These are phyloP conservation scores for Hesperia comma DNA, from an alignment of 2,888 invertebrate species.

Conservation along the genomic window DNA sequence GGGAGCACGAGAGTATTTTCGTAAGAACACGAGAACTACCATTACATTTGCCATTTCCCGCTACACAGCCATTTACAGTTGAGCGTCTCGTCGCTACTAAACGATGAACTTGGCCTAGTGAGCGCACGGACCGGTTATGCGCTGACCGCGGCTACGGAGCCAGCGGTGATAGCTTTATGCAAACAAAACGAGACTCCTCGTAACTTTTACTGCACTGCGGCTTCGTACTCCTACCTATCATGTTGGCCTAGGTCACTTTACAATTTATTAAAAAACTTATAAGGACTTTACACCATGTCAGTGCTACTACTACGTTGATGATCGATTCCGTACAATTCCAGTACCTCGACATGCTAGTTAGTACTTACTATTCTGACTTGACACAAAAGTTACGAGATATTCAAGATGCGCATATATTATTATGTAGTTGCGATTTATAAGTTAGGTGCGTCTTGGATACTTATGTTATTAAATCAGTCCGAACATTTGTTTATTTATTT, in stretches of 20 bases:
- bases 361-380: no score
- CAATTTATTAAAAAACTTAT: slow-evolving; percentile 1
- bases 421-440: no score
- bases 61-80: slow-evolving; percentile 10
- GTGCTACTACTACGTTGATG: no score
- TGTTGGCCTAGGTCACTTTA: slow-evolving; percentile 15
- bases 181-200: slow-evolving; percentile 36
- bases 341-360: no score
- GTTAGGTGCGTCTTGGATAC: no score
- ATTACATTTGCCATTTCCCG: no score
- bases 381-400: no score
- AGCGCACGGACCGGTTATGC: slow-evolving; percentile 50
- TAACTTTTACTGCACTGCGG: slow-evolving; percentile 29
- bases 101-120: slow-evolving; percentile 59
- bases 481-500: no score
- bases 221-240: slow-evolving; percentile 1
- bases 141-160: slow-evolving; percentile 40
- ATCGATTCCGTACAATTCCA: no score
- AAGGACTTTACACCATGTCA: no score
- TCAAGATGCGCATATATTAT: no score
- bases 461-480: no score
- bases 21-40: not conserved
- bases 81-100: slow-evolving; percentile 37
- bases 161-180: slow-evolving; percentile 48
- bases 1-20: not conserved